Base-by-base conservation (phyloP, 2,888 invertebrate genomes). In the Drosophila sordidula region DNA sequence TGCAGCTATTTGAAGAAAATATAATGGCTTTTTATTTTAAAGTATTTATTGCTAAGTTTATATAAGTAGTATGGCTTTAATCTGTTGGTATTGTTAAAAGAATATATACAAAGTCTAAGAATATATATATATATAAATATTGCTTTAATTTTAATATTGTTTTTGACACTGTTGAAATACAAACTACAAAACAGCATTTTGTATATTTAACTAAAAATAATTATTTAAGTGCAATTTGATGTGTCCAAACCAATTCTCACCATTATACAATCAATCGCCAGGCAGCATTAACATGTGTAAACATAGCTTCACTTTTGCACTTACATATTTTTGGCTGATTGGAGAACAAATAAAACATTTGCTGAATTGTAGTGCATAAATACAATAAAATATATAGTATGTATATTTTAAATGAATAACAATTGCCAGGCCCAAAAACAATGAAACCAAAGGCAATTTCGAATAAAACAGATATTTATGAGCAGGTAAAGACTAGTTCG, bases 381-480 rank as follows among this genome's bases (percentile, higher is more conserved):
- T 16, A 16, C 6, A 32, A 14, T 29, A 6, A 29, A 11, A 32
- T 32, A 11, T 11, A 32, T 29, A 32, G 26, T 34, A 4, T 4
- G 8, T 22, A 11, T 8, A 3, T 34, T 47, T 47, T 26, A 26
- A 65, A 39, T 65, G 39, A 65, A 65, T 26, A 34, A n/a, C 26
- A 54, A 65, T 65, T 46, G 32, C 16, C 45, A 18, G 12, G 4
- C 11, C 12, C 4, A 12, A 14, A 41, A 36, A 22, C 42, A 49
- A 22, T 29, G 34, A 26, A 62, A 14, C 38, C 36, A 49, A 50
- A 63, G 5, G n/a, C 16, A 36, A 51, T 32, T 3, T 6, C 11
- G 9, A 29, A 4, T 3, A 38, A n/a, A n/a, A n/a, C 12, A 36
- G 0, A 52, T 42, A 47, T 65, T 65, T 36, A 52, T 42, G 6